A percentile compares a stretch with the other conserved stretches of the same genome.
These are phyloP conservation scores for Porites rus DNA, from an alignment of 92 coral and sea anemone species.

Conservation along the genomic window DNA sequence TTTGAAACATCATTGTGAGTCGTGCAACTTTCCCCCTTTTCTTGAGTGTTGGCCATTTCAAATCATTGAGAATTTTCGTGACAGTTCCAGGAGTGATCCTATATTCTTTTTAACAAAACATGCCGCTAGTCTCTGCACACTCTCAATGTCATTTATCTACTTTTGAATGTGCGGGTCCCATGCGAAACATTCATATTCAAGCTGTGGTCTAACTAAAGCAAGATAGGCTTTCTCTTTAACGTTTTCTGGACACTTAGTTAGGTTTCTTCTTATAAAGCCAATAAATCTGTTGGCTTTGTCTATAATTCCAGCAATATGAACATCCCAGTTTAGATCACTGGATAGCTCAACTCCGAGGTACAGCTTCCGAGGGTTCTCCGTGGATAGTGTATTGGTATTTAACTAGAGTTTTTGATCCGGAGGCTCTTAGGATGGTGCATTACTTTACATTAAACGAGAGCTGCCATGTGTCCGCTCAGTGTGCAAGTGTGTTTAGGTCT, in stretches of 20 bases:
- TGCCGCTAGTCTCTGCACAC: too few relatives aligned
- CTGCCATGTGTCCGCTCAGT: too few relatives aligned
- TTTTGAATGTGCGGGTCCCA: too few relatives aligned
- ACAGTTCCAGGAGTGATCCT: too few relatives aligned
- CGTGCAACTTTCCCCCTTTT: too few relatives aligned
- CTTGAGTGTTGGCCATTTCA: too few relatives aligned
- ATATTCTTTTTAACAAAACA: too few relatives aligned
- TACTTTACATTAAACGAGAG: constrained; percentile 10
- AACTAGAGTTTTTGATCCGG: constrained; percentile 18
- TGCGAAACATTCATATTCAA: background rate
- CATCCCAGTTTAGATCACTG: constrained; percentile 14
- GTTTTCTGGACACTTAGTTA: constrained; percentile 22
- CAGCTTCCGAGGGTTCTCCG: constrained; percentile 35
- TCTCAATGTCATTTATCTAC: too few relatives aligned
- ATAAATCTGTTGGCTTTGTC: constrained; percentile 15
- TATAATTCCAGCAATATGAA: background rate
- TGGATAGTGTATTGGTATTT: constrained; percentile 31
- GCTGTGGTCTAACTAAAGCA: constrained; percentile 24
- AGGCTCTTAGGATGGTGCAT: constrained; percentile 30
- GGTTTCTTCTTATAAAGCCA: constrained; percentile 36
- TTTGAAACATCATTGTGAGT: too few relatives aligned
- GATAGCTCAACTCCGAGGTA: constrained; percentile 24
- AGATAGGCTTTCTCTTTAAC: constrained; percentile 9
- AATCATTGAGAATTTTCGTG: too few relatives aligned
- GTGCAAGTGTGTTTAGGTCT: too few relatives aligned